These are phyloP conservation scores for Euplagia quadripunctaria DNA, from an alignment of 2,888 invertebrate genomes.

Conservation along the genomic window DNA sequence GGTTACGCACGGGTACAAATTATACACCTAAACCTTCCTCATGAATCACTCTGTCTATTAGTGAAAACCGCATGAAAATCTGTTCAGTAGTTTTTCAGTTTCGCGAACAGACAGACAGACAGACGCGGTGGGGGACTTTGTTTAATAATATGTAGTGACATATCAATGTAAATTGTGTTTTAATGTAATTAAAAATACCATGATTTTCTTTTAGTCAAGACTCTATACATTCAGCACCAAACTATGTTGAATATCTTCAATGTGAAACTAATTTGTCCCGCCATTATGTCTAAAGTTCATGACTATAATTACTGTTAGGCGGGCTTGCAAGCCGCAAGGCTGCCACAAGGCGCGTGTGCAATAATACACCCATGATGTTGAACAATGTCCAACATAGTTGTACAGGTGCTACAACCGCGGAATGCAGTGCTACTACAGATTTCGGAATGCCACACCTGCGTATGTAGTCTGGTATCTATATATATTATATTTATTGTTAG, in stretches of 20 bases:
- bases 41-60: too few species aligned
- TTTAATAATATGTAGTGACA: too few species aligned
- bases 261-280: background rate
- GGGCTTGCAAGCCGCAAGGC: background rate
- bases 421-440: constrained; percentile 1
- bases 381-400: constrained; percentile 3
- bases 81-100: too few species aligned
- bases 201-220: too few species aligned
- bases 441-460: background rate
- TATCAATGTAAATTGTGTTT: too few species aligned
- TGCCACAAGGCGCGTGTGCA: background rate
- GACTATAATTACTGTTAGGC: background rate
- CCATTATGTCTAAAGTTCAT: background rate
- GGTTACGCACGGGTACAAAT: too few species aligned
- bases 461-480: background rate
- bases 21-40: too few species aligned
- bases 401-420: constrained; percentile 1
- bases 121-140: too few species aligned
- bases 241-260: background rate
- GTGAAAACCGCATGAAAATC: too few species aligned
- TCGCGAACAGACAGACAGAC: too few species aligned
- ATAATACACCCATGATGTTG: background rate
- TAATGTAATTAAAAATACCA: too few species aligned
- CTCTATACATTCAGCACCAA: too few species aligned
- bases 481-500: background rate